Conservation (phyloP, 2,113 vertebrate species). For the Gasterosteus nipponicus region DNA sequence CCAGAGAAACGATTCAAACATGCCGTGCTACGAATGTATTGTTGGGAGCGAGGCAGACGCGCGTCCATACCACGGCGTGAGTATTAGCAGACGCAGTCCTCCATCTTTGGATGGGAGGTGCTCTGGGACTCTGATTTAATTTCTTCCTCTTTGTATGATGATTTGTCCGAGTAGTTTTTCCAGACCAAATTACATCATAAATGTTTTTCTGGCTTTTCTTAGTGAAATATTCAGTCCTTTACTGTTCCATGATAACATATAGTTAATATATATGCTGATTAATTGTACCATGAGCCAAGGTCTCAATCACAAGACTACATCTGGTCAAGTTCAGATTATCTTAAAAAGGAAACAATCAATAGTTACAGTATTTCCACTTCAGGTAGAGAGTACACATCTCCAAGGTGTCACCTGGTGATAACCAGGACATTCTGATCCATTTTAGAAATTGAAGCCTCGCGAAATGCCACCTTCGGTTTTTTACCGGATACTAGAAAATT, state of each 20-base stretch:
- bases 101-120: background rate
- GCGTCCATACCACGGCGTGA: constrained; percentile 11
- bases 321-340: too few species aligned
- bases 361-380: too few species aligned
- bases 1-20: background rate
- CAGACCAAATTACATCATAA: background rate
- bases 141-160: background rate
- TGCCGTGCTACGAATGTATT: background rate
- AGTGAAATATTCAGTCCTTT: background rate
- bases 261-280: background rate
- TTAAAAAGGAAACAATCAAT: too few species aligned
- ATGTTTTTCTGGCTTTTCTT: background rate
- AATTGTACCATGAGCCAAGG: background rate
- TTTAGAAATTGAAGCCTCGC: too few species aligned
- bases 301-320: too few species aligned
- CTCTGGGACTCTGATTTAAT: background rate
- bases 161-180: background rate
- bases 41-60: background rate
- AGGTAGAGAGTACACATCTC: too few species aligned
- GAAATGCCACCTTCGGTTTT: too few species aligned
- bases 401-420: too few species aligned
- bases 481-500: too few species aligned
- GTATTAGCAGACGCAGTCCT: constrained; percentile 30
- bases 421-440: too few species aligned
- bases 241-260: background rate